Evolutionary conservation across 1,140 invertebrate species (phyloP).

Genomic region (Papilio aristodemus): DNA sequence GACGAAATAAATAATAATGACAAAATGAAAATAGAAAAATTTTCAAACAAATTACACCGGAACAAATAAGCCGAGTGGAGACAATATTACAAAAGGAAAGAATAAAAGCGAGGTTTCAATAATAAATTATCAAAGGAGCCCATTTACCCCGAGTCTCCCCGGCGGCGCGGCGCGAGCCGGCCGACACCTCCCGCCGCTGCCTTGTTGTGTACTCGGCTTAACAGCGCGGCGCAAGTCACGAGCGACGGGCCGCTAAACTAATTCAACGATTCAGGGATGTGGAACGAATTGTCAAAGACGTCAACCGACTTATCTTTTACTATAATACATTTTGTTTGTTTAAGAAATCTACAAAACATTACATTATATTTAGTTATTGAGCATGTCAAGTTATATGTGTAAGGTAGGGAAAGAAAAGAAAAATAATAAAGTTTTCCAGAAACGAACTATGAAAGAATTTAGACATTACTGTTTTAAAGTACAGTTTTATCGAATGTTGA

Average conservation of each 20-base stretch:
- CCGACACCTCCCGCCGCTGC: slow-evolving; percentile 60
- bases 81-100: slow-evolving; percentile 73
- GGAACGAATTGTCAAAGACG: no score
- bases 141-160: slow-evolving; percentile 43
- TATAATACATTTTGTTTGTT: no score
- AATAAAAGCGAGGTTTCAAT: slow-evolving; percentile 72
- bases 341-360: no score
- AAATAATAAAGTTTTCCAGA: no score
- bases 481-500: no score
- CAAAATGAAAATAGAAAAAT: slow-evolving; percentile 49
- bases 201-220: slow-evolving; percentile 55
- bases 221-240: slow-evolving; percentile 38
- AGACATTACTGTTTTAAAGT: no score
- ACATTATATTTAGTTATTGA: no score
- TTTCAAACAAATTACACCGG: slow-evolving; percentile 63
- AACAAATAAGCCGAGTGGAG: slow-evolving; percentile 67
- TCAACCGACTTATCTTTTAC: no score
- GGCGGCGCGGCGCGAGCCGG: slow-evolving; percentile 50
- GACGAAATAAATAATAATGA: slow-evolving; percentile 38
- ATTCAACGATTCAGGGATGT: neutral
- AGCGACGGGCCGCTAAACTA: neutral
- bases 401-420: no score
- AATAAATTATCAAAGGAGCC: slow-evolving; percentile 74
- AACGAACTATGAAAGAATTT: no score
- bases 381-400: no score